These are phyloP conservation scores for Microctonus brassicae DNA, from an alignment of 2,888 invertebrate species.

Conservation along the genomic window DNA sequence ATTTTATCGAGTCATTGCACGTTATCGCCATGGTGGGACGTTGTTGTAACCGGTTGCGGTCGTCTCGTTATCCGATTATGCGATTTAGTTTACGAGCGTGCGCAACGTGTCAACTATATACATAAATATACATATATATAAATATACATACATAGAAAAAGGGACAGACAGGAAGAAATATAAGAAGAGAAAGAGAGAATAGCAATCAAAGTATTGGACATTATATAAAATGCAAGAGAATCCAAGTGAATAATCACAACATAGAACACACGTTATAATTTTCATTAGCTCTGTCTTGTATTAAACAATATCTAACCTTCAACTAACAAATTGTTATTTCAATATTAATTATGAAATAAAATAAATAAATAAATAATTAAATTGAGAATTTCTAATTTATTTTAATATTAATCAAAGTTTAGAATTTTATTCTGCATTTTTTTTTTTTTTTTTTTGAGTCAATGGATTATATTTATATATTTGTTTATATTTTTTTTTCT, in stretches of 20 bases:
- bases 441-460: too few species aligned
- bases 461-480: too few species aligned
- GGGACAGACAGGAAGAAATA: neutral
- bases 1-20: constrained; percentile 46
- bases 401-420: too few species aligned
- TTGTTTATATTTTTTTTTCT: too few species aligned
- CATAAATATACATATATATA: too few species aligned
- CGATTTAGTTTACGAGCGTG: constrained; percentile 55
- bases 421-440: too few species aligned
- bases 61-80: constrained; percentile 55
- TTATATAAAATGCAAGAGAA: neutral
- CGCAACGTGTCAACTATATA: neutral
- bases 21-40: constrained; percentile 30
- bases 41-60: constrained; percentile 24
- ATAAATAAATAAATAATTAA: too few species aligned
- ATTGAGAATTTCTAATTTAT: too few species aligned
- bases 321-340: too few species aligned
- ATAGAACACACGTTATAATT: constrained; percentile 20
- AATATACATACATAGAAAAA: neutral
- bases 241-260: constrained; percentile 46
- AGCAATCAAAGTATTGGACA: neutral
- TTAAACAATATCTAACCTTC: constrained; percentile 1
- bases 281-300: constrained; percentile 1
- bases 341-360: neutral
- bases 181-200: neutral